Percentiles rank a stretch among this genome's conserved stretches.
phyloP scores from a whole-genome alignment of 2,888 invertebrate species.

The Blastobasis adustella region DNA sequence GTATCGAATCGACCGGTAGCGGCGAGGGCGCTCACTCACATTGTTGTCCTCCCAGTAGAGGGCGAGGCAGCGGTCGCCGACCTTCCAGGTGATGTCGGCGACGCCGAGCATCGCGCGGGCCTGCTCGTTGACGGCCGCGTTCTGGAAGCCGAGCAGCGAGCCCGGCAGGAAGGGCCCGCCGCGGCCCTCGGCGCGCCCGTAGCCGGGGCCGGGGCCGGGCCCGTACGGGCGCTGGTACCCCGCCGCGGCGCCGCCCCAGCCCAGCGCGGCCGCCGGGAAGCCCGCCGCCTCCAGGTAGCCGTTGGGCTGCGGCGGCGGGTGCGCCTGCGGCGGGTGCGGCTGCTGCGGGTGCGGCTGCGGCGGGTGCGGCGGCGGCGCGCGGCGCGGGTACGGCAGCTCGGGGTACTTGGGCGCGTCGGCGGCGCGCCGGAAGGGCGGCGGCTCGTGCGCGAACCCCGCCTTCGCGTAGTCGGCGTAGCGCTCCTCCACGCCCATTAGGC shows the following conservation, averaged over 20 bases:
- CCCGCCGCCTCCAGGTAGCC: slow-evolving; percentile 42
- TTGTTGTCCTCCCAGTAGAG: slow-evolving; percentile 95
- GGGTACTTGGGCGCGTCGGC: slow-evolving; percentile 34
- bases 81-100: slow-evolving; percentile 79
- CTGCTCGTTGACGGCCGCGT: slow-evolving; percentile 68
- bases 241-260: slow-evolving; percentile 32
- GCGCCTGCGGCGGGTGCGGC: slow-evolving; percentile 19
- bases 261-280: slow-evolving; percentile 10
- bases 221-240: slow-evolving; percentile 24
- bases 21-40: slow-evolving; percentile 72
- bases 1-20: too few species aligned
- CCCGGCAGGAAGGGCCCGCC: slow-evolving; percentile 57
- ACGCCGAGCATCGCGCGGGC: slow-evolving; percentile 70
- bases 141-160: slow-evolving; percentile 66
- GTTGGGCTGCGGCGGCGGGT: slow-evolving; percentile 38
- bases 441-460: too few species aligned
- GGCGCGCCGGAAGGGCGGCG: slow-evolving; percentile 26
- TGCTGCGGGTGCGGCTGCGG: slow-evolving; percentile 13
- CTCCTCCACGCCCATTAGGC: slow-evolving; percentile 37
- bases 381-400: slow-evolving; percentile 32
- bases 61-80: slow-evolving; percentile 89
- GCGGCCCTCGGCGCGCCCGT: slow-evolving; percentile 6
- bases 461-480: slow-evolving; percentile 26
- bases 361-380: slow-evolving; percentile 20
- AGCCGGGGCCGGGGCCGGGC: neutral